Base-by-base conservation (phyloP, 2,797 vertebrate species). In the Epinephelus coioides region DNA sequence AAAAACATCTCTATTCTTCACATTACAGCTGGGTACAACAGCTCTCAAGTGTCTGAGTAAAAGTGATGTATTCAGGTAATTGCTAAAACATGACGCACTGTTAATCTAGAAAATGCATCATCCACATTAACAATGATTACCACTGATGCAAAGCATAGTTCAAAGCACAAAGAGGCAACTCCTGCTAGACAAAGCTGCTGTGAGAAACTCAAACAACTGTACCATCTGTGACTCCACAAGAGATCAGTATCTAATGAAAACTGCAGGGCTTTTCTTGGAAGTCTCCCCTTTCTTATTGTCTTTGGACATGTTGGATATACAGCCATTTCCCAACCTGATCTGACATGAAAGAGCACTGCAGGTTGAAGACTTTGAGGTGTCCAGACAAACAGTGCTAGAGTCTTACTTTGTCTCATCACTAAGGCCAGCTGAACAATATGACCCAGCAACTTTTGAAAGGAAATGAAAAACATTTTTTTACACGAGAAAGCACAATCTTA, bases 231-330 rank as follows among this genome's bases (percentile, higher is more conserved):
- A 75, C 86, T 89, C 82, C 69, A 54, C 73, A 49, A 80, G 79
- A 89, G 86, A 86, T 89, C 87, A 56, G 73, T 13, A 82, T 89
- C 83, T 89, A 73, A 88, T 81, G 72, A 88, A 86, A 87, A 85
- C 69, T 67, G 74, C 77, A 69, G 81, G 51, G 68, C 73, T 88
- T 82, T 90, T 83, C 86, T 81, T 79, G 85, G 87, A 91, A 89
- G 76, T 85, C 53, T 73, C 49, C 51, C 72, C 67, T 85, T 88
- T 79, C 64, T 82, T 91, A 81, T 90, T 92, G 81, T 93, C 72
- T 89, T 91, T 93, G 91, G 89, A 91, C 69, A 83, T 57, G 73
- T 40, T 77, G 64, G 69, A 80, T 67, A 76, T 38, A 73, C 34
- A 83, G 78, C 66, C 54, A 76, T 83, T 85, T 81, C 69, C 81